phyloP scores from a whole-genome alignment of 2,113 vertebrate species.

The Stictonetta naevosa region DNA sequence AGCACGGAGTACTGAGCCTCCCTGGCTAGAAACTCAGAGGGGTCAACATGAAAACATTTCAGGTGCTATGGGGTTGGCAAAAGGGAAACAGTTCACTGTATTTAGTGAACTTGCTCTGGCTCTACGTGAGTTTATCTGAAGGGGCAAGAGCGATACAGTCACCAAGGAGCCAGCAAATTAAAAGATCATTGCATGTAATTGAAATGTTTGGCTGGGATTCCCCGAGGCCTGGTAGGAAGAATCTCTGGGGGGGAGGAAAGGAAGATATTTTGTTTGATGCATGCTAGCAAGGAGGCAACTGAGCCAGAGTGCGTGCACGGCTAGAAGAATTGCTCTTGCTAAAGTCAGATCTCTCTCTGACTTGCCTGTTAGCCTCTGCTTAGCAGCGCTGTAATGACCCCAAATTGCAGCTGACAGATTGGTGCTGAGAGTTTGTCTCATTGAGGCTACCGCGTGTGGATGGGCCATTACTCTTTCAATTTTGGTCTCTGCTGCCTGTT shows the following conservation, averaged over 20 bases:
- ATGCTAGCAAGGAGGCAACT: not conserved
- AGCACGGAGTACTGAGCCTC: not conserved
- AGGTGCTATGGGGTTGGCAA: not conserved
- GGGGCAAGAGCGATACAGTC: not conserved
- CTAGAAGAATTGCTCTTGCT: constrained; percentile 5
- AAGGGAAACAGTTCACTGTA: not conserved
- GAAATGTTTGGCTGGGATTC: not conserved
- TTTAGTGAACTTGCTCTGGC: not conserved
- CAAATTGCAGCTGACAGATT: constrained; percentile 81
- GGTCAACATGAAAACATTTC: not conserved
- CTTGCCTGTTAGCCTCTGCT: constrained; percentile 25
- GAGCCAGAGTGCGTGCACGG: not conserved
- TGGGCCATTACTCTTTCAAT: constrained; percentile 82
- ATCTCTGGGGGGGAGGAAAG: not conserved
- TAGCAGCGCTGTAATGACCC: constrained; percentile 69
- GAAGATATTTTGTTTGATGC: not conserved
- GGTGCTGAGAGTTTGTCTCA: constrained; percentile 72
- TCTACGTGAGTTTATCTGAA: not conserved
- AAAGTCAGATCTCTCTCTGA: constrained; percentile 30
- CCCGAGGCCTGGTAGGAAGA: not conserved
- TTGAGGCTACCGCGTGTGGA: constrained; percentile 58
- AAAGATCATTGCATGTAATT: not conserved
- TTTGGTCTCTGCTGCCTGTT: constrained; percentile 71
- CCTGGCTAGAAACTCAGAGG: not conserved
- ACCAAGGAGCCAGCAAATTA: not conserved